phyloP scores from a whole-genome alignment of 2,113 vertebrate genomes.

The Eudorcas thomsonii region DNA sequence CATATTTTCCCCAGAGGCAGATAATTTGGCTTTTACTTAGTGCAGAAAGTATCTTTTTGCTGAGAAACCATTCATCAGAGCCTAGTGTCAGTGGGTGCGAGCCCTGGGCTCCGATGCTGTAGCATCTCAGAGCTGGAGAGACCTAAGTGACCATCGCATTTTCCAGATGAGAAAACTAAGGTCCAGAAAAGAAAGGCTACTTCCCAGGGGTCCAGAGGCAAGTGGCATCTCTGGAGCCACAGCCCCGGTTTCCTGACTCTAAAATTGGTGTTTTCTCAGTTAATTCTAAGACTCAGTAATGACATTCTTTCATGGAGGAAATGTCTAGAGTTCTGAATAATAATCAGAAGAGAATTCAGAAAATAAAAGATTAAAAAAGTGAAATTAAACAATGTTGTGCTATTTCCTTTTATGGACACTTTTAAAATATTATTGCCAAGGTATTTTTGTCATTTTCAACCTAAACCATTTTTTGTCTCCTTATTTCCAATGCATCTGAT shows the following conservation, averaged over 20 bases:
- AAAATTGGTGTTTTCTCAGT: neutral
- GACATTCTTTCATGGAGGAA: neutral
- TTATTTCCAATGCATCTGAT: neutral
- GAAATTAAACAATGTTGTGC: too few species aligned
- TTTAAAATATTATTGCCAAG: neutral
- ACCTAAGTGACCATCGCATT: too few species aligned
- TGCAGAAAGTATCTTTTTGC: neutral
- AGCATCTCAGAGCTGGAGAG: neutral
- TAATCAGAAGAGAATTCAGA: neutral
- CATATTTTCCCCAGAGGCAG: neutral
- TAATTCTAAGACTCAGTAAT: neutral
- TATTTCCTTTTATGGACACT: too few species aligned
- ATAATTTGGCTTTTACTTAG: neutral
- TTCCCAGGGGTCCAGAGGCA: too few species aligned
- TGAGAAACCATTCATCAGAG: neutral
- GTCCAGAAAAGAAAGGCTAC: neutral
- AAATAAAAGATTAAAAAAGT: too few species aligned
- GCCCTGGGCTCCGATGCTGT: neutral
- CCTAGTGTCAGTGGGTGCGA: fast-evolving
- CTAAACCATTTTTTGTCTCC: neutral
- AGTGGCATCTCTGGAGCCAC: neutral
- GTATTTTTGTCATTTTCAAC: neutral
- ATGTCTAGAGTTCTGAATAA: neutral
- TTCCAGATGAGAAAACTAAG: neutral
- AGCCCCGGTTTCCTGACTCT: neutral